Evolutionary conservation across 1,140 invertebrate genomes (phyloP), one percentile per base, ranked within the genome.

Genomic region (Drosophila biarmipes): DNA sequence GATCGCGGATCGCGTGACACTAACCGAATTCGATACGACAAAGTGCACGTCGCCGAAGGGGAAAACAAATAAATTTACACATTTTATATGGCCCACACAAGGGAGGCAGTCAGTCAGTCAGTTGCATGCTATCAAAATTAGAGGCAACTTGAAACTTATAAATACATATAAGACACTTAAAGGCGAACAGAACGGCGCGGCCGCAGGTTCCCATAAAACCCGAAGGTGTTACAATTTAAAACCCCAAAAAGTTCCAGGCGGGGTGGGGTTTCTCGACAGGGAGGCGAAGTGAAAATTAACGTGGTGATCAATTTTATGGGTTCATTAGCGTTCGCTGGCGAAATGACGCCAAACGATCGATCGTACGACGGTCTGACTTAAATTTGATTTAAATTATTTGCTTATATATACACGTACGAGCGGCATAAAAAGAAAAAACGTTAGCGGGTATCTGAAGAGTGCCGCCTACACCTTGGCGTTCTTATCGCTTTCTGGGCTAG

Each of bases 271-370:
- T n/a, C n/a, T n/a, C n/a, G n/a, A n/a, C n/a, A n/a, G n/a, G n/a
- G n/a, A n/a, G n/a, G n/a, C n/a, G 48, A 19, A 24, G 52, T 27
- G 31, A 58, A 81, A 87, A 87, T 87, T 87, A 87, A 77, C 84
- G 79, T 76, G 72, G 84, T 84, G 84, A 87, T 87, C 84, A 87
- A 87, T 87, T 87, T 87, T 87, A 87, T 87, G 84, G 75, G 84
- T 87, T 89, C 84, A 87, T 89, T 87, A 87, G 75, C 84, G 53
- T 48, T 24, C 42, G 43, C 58, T 69, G 63, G 58, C 62, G 43
- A 81, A 77, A 69, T 49, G 63, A 78, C 73, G 52, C 56, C 35
- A 62, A 54, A 62, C 81, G 82, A 86, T 80, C 81, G 82, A 71
- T 87, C 61, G 73, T 48, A 68, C 75, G 78, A 76, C 69, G 58